These are phyloP conservation scores for Hapalemur alaotrensis DNA, from an alignment of 2,797 vertebrate species.

Conservation along the genomic window DNA sequence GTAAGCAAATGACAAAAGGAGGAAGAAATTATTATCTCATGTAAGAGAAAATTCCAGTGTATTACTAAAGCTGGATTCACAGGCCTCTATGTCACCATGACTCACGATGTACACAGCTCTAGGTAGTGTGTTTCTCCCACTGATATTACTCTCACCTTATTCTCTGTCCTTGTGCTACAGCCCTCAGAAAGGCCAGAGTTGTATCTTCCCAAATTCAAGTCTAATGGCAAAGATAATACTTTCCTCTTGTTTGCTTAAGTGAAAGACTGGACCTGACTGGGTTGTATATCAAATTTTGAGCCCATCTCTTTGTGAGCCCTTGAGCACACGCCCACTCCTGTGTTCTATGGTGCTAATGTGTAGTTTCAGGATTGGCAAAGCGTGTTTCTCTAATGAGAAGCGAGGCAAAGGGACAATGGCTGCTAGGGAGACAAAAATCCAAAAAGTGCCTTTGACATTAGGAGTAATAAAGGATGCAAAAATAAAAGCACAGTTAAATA, in stretches of 20 bases:
- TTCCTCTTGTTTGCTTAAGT: neutral
- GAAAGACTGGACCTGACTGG: neutral
- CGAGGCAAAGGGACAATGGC: neutral
- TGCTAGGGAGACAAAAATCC: neutral
- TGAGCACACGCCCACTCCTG: neutral
- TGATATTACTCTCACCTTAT: neutral
- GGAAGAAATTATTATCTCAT: neutral
- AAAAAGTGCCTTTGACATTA: neutral
- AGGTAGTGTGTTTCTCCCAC: neutral
- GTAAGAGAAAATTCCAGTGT: neutral
- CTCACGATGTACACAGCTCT: neutral
- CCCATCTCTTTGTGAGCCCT: neutral
- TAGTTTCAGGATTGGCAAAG: neutral
- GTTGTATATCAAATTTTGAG: neutral
- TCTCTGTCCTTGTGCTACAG: neutral
- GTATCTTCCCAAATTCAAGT: neutral
- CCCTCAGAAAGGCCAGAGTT: neutral
- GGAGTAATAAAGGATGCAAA: neutral
- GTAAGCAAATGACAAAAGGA: neutral
- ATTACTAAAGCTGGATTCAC: neutral
- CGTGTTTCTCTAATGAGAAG: neutral
- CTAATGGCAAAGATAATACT: neutral
- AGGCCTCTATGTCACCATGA: neutral
- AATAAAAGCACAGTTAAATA: neutral
- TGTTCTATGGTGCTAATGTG: neutral